Evolutionary conservation across 2,797 vertebrate genomes (phyloP).

Genomic region (Dromococcyx pavoninus): DNA sequence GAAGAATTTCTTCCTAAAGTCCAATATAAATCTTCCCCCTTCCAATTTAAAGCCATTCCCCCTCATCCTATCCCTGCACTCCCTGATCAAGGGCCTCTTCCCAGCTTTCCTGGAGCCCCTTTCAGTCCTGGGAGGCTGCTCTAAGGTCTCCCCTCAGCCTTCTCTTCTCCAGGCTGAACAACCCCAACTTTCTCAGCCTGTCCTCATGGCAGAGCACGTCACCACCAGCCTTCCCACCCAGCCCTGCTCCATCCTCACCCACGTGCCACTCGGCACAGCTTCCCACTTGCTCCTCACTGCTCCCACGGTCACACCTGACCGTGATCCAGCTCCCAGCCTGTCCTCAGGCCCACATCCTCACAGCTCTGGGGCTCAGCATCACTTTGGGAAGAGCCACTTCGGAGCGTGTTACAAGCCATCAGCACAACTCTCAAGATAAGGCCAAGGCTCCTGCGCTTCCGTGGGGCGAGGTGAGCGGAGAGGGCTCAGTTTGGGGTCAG

Average conservation of each 20-base stretch:
- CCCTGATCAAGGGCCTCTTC: too few species aligned
- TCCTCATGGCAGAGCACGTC: too few species aligned
- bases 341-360: rapidly evolving
- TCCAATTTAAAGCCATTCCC: too few species aligned
- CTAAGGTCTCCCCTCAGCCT: too few species aligned
- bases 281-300: rapidly evolving
- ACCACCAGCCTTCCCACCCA: background rate
- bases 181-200: too few species aligned
- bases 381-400: background rate
- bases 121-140: too few species aligned
- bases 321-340: rapidly evolving
- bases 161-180: too few species aligned
- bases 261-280: rapidly evolving
- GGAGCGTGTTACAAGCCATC: rapidly evolving
- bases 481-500: background rate
- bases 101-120: too few species aligned
- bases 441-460: background rate
- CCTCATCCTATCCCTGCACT: too few species aligned
- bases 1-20: too few species aligned
- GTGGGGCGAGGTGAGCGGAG: rapidly evolving
- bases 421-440: background rate
- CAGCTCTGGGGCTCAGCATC: background rate
- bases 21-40: too few species aligned
- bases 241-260: background rate
- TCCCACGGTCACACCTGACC: rapidly evolving